Conservation (phyloP, 2,797 vertebrate genomes). For the Parauchenoglanis punctatus region DNA sequence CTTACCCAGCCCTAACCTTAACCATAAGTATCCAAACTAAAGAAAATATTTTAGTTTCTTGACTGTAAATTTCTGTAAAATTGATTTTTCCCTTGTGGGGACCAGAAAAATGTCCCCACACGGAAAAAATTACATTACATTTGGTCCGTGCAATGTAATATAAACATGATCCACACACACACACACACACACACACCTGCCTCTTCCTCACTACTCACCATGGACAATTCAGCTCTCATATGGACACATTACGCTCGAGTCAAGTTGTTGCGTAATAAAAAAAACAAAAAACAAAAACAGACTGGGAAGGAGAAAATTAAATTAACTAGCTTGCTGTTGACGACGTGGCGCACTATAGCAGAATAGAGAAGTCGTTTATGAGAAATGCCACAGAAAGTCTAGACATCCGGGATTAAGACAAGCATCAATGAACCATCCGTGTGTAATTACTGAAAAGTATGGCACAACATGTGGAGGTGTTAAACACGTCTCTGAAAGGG, state of each 20-base stretch:
- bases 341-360: background rate
- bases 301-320: background rate
- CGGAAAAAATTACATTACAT: too few species aligned
- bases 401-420: slow-evolving; percentile 6
- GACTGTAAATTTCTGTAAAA: too few species aligned
- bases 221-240: slow-evolving; percentile 3
- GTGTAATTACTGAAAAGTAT: background rate
- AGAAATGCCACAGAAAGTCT: background rate
- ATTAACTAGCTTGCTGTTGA: background rate
- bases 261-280: slow-evolving; percentile 12
- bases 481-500: background rate
- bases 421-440: background rate
- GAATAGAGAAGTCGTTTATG: background rate
- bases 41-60: too few species aligned
- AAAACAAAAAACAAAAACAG: background rate
- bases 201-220: background rate
- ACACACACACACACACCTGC: background rate
- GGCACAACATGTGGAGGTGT: background rate
- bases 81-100: too few species aligned
- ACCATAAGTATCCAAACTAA: too few species aligned
- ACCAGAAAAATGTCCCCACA: too few species aligned
- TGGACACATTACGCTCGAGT: background rate
- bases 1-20: too few species aligned
- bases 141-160: too few species aligned
- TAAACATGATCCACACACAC: too few species aligned